Percentiles rank a stretch among this genome's conserved stretches.
phyloP scores from a whole-genome alignment of 1,140 invertebrate species.

The Diachasmimorpha longicaudata region DNA sequence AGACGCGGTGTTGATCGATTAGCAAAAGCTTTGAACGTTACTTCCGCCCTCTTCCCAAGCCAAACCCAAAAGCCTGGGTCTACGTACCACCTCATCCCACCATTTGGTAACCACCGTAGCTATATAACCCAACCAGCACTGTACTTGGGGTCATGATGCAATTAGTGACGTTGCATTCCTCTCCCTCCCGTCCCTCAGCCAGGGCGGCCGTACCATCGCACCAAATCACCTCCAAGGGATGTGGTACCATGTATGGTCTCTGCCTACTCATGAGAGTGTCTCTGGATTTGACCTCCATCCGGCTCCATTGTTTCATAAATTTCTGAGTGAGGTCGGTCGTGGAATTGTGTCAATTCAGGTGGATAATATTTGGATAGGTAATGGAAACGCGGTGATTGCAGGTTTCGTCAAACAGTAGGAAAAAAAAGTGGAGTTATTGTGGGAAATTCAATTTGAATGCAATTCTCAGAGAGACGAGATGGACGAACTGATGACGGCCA shows the following conservation, averaged over 20 bases:
- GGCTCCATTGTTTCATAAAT: background rate
- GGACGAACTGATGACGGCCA: too few species aligned
- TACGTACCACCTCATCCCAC: background rate
- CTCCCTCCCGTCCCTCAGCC: background rate
- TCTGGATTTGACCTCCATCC: background rate
- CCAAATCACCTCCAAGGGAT: background rate
- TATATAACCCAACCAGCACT: background rate
- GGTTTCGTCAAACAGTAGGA: background rate
- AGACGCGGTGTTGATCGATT: slow-evolving; percentile 33
- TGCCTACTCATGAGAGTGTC: background rate
- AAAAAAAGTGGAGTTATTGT: too few species aligned
- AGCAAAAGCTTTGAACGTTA: slow-evolving; percentile 33
- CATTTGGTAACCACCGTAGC: background rate
- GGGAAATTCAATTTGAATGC: too few species aligned
- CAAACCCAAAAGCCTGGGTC: background rate
- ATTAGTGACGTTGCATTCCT: slow-evolving; percentile 25
- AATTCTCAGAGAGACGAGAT: too few species aligned
- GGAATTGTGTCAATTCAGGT: background rate
- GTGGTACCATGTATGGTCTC: background rate
- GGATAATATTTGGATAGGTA: background rate
- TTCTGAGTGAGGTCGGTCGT: background rate
- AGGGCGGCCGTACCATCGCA: background rate
- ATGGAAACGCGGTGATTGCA: background rate
- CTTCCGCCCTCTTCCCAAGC: slow-evolving; percentile 17
- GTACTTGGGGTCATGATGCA: slow-evolving; percentile 21